These are phyloP conservation scores for Cepphus grylle DNA, from an alignment of 2,113 vertebrate species.

Conservation along the genomic window DNA sequence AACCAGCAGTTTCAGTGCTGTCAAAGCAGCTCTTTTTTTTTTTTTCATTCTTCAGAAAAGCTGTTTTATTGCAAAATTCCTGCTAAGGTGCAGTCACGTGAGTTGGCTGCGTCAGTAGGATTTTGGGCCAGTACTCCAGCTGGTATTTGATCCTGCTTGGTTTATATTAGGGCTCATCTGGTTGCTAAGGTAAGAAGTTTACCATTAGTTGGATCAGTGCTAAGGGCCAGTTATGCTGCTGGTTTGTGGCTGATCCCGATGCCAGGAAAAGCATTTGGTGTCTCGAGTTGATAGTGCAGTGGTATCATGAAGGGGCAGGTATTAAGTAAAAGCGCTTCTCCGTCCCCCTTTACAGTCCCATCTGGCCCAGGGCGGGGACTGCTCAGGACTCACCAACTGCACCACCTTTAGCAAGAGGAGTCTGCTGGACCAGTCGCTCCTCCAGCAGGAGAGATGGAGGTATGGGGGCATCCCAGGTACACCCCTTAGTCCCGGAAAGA, in stretches of 20 bases:
- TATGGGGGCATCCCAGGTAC: background rate
- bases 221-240: background rate
- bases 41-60: background rate
- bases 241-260: background rate
- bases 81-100: background rate
- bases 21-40: background rate
- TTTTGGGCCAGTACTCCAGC: background rate
- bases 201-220: background rate
- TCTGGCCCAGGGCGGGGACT: too few species aligned
- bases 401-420: background rate
- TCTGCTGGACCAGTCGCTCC: rapidly evolving
- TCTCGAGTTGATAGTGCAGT: background rate
- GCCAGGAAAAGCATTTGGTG: background rate
- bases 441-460: background rate
- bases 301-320: background rate
- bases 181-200: constrained; percentile 14
- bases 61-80: background rate
- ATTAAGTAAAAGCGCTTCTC: background rate
- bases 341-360: background rate
- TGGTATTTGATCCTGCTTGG: constrained; percentile 9
- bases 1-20: background rate
- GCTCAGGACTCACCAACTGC: background rate
- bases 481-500: background rate
- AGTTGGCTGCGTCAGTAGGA: background rate
- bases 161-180: background rate